Percentiles rank a stretch among this genome's conserved stretches.
Conservation (phyloP, 2,797 vertebrate species). For the Heteromormyrus szaboi region DNA sequence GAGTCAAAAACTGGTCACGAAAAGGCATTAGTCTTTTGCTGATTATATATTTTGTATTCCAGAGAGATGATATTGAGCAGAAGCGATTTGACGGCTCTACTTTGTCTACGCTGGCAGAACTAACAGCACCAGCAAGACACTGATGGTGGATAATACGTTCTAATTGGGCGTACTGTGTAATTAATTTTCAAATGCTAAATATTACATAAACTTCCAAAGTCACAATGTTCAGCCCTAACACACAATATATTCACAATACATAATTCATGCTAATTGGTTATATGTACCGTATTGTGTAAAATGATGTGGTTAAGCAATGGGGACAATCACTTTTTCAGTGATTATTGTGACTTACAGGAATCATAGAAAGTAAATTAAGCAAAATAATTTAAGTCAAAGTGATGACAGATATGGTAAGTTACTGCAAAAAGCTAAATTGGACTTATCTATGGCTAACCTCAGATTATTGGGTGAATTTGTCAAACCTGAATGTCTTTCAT, state of each 20-base stretch:
- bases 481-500: not conserved
- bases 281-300: not conserved
- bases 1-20: not conserved
- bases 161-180: not conserved
- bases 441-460: not conserved
- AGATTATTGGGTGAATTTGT: not conserved
- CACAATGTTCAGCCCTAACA: not conserved
- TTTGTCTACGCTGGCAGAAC: not conserved
- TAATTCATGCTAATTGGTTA: not conserved
- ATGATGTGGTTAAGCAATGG: not conserved
- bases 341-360: not conserved
- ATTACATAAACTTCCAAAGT: not conserved
- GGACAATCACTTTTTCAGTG: not conserved
- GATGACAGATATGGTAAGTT: not conserved
- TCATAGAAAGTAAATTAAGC: not conserved
- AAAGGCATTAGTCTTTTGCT: not conserved
- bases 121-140: not conserved
- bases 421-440: not conserved
- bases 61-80: not conserved
- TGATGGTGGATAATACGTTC: not conserved
- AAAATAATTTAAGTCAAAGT: not conserved
- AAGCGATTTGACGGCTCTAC: not conserved
- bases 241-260: not conserved
- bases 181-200: not conserved
- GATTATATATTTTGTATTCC: not conserved